Percentiles rank a stretch among this genome's conserved stretches.
phyloP scores from a whole-genome alignment of 1,140 invertebrate genomes.

The Sitodiplosis mosellana region DNA sequence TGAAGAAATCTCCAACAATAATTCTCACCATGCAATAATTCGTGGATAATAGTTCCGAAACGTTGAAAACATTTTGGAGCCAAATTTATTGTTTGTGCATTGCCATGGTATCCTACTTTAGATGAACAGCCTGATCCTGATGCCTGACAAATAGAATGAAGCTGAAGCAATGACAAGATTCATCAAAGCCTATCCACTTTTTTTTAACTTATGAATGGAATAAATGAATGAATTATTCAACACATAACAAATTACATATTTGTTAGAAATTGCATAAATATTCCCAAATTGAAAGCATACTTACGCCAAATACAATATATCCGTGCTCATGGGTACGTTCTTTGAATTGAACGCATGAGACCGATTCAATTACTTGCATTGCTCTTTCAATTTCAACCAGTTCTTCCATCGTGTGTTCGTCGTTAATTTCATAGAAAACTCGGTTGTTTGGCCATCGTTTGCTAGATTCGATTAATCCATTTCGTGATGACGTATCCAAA shows the following conservation, averaged over 20 bases:
- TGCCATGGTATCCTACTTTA: slow-evolving; percentile 27
- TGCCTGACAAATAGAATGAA: slow-evolving; percentile 22
- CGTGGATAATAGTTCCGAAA: slow-evolving; percentile 38
- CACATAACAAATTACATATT: too few species aligned
- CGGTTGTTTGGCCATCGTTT: slow-evolving; percentile 36
- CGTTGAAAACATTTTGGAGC: slow-evolving; percentile 16
- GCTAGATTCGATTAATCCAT: slow-evolving; percentile 32
- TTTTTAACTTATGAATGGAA: neutral
- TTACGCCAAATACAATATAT: neutral
- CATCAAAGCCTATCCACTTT: neutral
- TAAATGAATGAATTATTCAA: neutral
- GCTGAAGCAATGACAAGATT: too few species aligned
- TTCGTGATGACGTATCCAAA: slow-evolving; percentile 12
- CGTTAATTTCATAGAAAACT: slow-evolving; percentile 35
- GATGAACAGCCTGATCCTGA: slow-evolving; percentile 28
- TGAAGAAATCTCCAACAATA: neutral
- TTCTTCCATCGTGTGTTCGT: slow-evolving; percentile 20
- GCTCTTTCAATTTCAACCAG: neutral
- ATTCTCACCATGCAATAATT: slow-evolving; percentile 35
- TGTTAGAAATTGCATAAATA: slow-evolving; percentile 4
- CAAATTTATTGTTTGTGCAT: slow-evolving; percentile 26
- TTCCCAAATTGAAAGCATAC: slow-evolving; percentile 6
- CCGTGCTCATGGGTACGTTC: neutral
- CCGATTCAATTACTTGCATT: neutral
- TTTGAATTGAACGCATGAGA: neutral